Base-by-base conservation (phyloP, 2,888 invertebrate species). In the Drosophila greeni region DNA sequence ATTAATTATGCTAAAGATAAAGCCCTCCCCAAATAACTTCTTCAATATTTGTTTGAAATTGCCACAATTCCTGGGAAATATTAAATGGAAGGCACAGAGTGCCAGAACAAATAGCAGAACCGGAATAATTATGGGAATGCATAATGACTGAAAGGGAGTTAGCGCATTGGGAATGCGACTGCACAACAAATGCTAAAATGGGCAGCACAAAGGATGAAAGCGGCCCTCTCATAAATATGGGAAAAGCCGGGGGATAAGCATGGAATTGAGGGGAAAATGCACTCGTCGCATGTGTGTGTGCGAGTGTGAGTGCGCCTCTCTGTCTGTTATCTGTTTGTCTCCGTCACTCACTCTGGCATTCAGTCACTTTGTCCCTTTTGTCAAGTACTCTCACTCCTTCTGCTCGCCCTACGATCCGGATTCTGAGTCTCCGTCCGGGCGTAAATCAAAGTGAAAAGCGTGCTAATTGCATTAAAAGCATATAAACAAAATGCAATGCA, bases 401-500 rank as follows among this genome's bases (percentile, higher is more conserved):
- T 42, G 37, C 14, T 12, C 34, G 18, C 42, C 49, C 51, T 36
- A 11, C 51, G 59, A 59, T 62, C 61, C 61, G 61, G 59, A 60
- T 60, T 60, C 59, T 39, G 56, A 56, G 69, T 69, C 66, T 48
- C 60, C 52, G 66, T 61, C 74, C 72, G 80, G 65, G 72, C 84
- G 76, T 80, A 76, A 83, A 83, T 79, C 79, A 80, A 82, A 84
- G 84, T 82, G 83, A 82, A 82, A 80, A 82, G 83, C 83, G 72
- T 84, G 84, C 84, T 82, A 82, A 82, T 82, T 82, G 81, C 81
- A 84, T 82, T 82, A 84, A 82, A 84, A 82, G 74, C 81, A 82
- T 82, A 84, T 82, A 82, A 75, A 82, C 83, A 84, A 80, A 82
- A 84, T 80, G 82, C 80, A 82, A 84, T 83, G 79, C 77, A 81